Percentiles rank a stretch among this genome's conserved stretches.
Evolutionary conservation across 2,888 invertebrate genomes (phyloP).

Genomic region (Zygogramma bicolorata): DNA sequence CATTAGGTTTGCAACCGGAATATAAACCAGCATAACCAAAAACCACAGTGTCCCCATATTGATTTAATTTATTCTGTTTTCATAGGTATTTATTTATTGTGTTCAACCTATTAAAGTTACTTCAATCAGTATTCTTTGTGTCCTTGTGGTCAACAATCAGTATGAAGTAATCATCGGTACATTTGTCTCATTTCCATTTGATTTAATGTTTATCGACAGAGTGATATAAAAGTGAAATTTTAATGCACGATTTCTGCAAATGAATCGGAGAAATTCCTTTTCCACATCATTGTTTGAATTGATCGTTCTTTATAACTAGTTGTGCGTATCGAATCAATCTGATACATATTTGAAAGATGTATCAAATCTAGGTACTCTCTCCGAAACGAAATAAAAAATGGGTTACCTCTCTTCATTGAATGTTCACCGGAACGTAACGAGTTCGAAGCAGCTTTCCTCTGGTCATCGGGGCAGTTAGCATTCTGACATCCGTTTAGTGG

Average conservation of each 20-base stretch:
- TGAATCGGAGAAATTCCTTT: too few species aligned
- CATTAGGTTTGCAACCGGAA: slow-evolving; percentile 66
- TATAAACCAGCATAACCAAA: slow-evolving; percentile 75
- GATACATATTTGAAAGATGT: not conserved
- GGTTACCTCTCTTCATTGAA: too few species aligned
- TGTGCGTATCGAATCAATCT: slow-evolving; percentile 5
- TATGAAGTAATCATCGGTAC: too few species aligned
- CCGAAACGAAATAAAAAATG: too few species aligned
- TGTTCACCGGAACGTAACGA: not conserved
- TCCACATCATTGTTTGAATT: too few species aligned
- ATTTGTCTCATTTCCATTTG: too few species aligned
- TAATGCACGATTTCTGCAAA: too few species aligned
- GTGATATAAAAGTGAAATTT: too few species aligned
- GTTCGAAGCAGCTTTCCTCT: not conserved
- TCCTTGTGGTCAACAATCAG: not conserved
- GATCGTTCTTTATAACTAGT: not conserved
- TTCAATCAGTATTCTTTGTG: not conserved
- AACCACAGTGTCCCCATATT: slow-evolving; percentile 23
- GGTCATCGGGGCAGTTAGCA: not conserved
- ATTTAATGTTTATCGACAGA: too few species aligned
- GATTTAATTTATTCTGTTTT: slow-evolving; percentile 35
- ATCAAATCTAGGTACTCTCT: too few species aligned
- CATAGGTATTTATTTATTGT: slow-evolving; percentile 44
- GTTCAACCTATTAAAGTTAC: slow-evolving; percentile 30
- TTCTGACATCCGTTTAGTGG: too few species aligned